Conservation (phyloP, 2,888 invertebrate species). For the Hemithea aestivaria region DNA sequence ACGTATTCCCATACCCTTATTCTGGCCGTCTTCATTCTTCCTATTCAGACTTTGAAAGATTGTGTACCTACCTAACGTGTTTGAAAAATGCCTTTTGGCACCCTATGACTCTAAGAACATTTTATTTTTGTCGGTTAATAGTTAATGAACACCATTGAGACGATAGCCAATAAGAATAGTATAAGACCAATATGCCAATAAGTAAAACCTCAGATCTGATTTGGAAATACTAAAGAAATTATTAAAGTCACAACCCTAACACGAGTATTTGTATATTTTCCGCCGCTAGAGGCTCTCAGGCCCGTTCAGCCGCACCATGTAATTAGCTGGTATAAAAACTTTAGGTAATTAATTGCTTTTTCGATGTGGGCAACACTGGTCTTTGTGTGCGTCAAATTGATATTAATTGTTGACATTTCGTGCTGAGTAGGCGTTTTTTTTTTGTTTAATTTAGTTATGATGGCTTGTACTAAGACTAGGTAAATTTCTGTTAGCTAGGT, state of each 20-base stretch:
- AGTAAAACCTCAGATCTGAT: too few relatives aligned
- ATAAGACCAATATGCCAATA: too few relatives aligned
- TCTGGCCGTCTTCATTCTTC: too few relatives aligned
- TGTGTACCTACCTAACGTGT: too few relatives aligned
- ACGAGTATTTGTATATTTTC: slow-evolving; percentile 39
- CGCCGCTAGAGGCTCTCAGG: slow-evolving; percentile 37
- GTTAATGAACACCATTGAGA: too few relatives aligned
- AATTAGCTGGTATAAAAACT: slow-evolving; percentile 67
- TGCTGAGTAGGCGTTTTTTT: slow-evolving; percentile 37
- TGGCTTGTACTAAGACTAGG: not conserved
- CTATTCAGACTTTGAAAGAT: too few relatives aligned
- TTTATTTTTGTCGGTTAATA: too few relatives aligned
- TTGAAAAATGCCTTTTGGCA: too few relatives aligned
- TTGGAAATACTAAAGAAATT: too few relatives aligned
- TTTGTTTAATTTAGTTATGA: slow-evolving; percentile 10
- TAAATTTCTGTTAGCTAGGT: not conserved
- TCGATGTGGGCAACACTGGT: slow-evolving; percentile 42
- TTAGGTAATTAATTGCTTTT: slow-evolving; percentile 68
- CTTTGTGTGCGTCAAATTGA: slow-evolving; percentile 57
- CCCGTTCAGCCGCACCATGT: slow-evolving; percentile 57
- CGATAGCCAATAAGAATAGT: too few relatives aligned
- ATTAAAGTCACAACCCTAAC: slow-evolving; percentile 13
- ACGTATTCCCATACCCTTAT: too few relatives aligned
- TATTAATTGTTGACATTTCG: slow-evolving; percentile 70
- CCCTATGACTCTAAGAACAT: too few relatives aligned